phyloP scores from a whole-genome alignment of 2,797 vertebrate genomes.

The Centroberyx gerrardi region DNA sequence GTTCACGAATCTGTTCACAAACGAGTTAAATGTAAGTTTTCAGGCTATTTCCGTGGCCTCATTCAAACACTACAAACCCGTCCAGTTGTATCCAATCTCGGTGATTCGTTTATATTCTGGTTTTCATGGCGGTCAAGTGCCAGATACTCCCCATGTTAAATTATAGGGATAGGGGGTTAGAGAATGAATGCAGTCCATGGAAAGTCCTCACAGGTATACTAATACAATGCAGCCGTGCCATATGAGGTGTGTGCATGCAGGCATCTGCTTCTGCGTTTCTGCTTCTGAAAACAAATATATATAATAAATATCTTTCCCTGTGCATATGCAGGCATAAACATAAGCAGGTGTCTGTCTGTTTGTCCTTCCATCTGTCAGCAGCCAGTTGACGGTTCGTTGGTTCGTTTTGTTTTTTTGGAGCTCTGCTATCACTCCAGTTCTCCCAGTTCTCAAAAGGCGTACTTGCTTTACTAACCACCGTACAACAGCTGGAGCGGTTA shows the following conservation, averaged over 20 bases:
- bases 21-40: no score
- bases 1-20: no score
- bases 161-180: no score
- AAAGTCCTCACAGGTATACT: no score
- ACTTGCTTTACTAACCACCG: constrained; percentile 39
- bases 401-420: constrained; percentile 13
- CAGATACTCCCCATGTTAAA: no score
- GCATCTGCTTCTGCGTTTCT: constrained; percentile 8
- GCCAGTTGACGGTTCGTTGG: constrained; percentile 13
- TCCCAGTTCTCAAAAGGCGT: constrained; percentile 22
- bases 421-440: constrained; percentile 19
- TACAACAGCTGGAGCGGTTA: constrained; percentile 59
- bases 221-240: no score
- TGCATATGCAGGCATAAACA: constrained; percentile 2
- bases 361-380: constrained; percentile 49
- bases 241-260: not conserved
- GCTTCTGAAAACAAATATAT: not conserved
- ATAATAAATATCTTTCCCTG: not conserved
- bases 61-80: no score
- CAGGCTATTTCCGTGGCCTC: no score
- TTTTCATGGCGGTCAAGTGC: no score
- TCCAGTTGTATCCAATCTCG: no score
- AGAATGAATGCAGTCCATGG: no score
- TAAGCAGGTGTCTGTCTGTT: constrained; percentile 43
- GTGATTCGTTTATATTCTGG: no score